Conservation (phyloP, 2,113 vertebrate genomes). For the Chamaetylas fuelleborni region DNA sequence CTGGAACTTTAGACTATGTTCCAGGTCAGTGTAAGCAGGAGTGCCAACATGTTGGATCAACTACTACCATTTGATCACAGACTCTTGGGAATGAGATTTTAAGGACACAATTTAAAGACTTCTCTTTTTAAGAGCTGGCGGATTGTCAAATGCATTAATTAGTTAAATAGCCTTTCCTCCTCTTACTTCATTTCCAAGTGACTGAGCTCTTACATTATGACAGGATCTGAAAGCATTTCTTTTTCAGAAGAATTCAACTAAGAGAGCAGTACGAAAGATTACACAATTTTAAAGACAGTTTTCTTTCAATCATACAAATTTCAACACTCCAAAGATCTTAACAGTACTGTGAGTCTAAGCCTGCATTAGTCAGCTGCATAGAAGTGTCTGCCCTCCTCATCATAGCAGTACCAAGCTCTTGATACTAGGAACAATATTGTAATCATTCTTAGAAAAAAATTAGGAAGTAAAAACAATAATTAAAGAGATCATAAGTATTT, state of each 20-base stretch:
- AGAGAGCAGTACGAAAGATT: not conserved
- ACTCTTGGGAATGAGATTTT: not conserved
- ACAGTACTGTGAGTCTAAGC: not conserved
- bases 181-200: not conserved
- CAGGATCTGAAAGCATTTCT: not conserved
- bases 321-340: not conserved
- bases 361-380: not conserved
- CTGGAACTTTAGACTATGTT: not conserved
- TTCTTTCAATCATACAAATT: not conserved
- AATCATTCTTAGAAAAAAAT: not conserved
- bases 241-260: not conserved
- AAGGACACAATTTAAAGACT: not conserved
- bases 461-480: not conserved
- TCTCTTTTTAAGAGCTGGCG: not conserved
- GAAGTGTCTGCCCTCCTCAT: not conserved
- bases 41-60: not conserved
- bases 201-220: not conserved
- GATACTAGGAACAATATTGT: not conserved
- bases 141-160: not conserved
- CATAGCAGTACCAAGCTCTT: not conserved
- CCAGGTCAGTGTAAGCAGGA: not conserved
- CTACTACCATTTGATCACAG: not conserved
- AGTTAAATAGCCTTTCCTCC: not conserved
- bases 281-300: not conserved
- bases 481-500: not conserved